Evolutionary conservation across 2,888 invertebrate species (phyloP).

Genomic region (Zygogramma bicolorata): DNA sequence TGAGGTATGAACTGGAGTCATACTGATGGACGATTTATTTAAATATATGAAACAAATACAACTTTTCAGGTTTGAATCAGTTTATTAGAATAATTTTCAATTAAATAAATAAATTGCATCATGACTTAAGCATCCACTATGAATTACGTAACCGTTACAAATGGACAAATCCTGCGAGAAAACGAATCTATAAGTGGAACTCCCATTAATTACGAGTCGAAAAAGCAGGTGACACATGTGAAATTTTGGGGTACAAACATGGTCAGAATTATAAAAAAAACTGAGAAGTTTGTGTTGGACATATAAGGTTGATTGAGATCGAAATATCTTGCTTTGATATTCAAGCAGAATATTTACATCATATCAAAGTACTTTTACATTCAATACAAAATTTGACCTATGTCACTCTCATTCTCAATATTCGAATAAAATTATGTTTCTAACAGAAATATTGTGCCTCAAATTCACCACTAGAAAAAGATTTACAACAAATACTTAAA

Average conservation of each 20-base stretch:
- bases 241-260: not conserved
- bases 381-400: not conserved
- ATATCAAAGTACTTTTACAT: not conserved
- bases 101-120: conserved; percentile 66
- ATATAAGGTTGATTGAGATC: not conserved
- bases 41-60: not conserved
- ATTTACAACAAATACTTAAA: not conserved
- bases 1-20: too few species aligned
- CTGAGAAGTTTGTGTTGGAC: not conserved
- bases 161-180: conserved; percentile 18
- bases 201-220: not conserved
- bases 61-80: conserved; percentile 50
- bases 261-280: not conserved
- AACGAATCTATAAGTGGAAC: conserved; percentile 17
- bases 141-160: conserved; percentile 56
- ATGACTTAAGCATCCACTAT: conserved; percentile 64
- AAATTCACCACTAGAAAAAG: conserved; percentile 4
- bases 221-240: not conserved
- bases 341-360: not conserved
- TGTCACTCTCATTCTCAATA: not conserved
- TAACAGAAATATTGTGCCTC: conserved; percentile 20
- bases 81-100: conserved; percentile 66
- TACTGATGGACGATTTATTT: too few species aligned
- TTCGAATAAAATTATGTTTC: conserved; percentile 2
- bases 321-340: not conserved